phyloP scores from a whole-genome alignment of 2,888 invertebrate species.

The Zonitis immaculata region DNA sequence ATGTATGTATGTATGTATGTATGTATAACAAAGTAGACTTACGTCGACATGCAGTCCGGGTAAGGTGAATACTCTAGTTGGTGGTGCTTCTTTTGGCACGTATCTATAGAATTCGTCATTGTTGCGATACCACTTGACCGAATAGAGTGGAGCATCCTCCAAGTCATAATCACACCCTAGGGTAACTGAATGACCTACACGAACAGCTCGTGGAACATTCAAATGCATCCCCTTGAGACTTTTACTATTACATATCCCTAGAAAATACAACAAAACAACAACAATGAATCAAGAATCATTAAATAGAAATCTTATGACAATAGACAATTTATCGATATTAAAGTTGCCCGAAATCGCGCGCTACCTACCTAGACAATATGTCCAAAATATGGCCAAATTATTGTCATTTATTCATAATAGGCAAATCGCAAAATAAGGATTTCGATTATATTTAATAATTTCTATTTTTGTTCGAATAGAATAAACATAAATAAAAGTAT shows the following conservation, averaged over 20 bases:
- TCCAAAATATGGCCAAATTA: too few species aligned
- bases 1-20: too few species aligned
- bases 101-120: constrained; percentile 72
- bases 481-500: too few species aligned
- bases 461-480: too few species aligned
- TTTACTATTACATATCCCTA: constrained; percentile 42
- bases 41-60: constrained; percentile 70
- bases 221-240: constrained; percentile 43
- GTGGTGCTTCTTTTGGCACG: constrained; percentile 67
- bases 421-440: too few species aligned
- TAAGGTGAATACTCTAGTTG: constrained; percentile 63
- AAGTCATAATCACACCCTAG: constrained; percentile 47
- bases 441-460: too few species aligned
- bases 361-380: too few species aligned
- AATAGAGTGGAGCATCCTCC: constrained; percentile 60
- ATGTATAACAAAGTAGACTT: constrained; percentile 51
- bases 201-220: constrained; percentile 45
- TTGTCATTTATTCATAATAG: too few species aligned
- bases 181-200: constrained; percentile 47
- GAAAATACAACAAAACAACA: constrained; percentile 22
- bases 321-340: too few species aligned
- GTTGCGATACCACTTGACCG: constrained; percentile 72
- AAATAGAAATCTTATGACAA: too few species aligned
- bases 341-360: too few species aligned
- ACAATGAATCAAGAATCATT: not conserved